phyloP scores from a whole-genome alignment of 2,797 vertebrate species.

The Cichlasoma orientale region DNA sequence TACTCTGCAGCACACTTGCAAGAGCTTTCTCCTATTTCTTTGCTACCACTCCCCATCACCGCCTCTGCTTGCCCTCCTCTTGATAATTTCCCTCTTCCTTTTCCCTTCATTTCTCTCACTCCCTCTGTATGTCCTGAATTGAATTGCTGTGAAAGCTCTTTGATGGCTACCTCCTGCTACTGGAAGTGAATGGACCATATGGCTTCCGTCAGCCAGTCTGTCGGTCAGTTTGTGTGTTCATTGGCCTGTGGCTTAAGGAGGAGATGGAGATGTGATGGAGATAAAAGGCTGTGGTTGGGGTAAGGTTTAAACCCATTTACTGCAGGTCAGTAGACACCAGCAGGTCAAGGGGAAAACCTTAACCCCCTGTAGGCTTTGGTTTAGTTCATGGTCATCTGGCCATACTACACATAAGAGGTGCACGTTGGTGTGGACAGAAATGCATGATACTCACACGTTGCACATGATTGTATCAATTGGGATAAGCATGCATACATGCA shows the following conservation, averaged over 20 bases:
- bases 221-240: slow-evolving; percentile 58
- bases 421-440: slow-evolving; percentile 10
- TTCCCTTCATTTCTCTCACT: slow-evolving; percentile 32
- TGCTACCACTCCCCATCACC: slow-evolving; percentile 5
- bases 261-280: slow-evolving; percentile 67
- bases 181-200: slow-evolving; percentile 78
- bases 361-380: slow-evolving; percentile 53
- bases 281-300: slow-evolving; percentile 65
- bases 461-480: slow-evolving; percentile 26
- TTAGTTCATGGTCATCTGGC: slow-evolving; percentile 68
- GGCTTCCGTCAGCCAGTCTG: slow-evolving; percentile 66
- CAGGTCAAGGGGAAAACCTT: slow-evolving; percentile 76
- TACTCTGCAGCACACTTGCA: background rate
- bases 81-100: slow-evolving; percentile 39
- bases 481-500: slow-evolving; percentile 34
- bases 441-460: slow-evolving; percentile 12
- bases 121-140: slow-evolving; percentile 48
- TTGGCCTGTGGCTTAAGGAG: slow-evolving; percentile 61
- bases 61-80: slow-evolving; percentile 30
- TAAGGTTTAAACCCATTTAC: slow-evolving; percentile 76
- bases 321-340: slow-evolving; percentile 70
- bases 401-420: slow-evolving; percentile 42
- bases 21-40: slow-evolving; percentile 5
- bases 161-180: slow-evolving; percentile 74
- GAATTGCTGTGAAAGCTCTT: slow-evolving; percentile 65